These are phyloP conservation scores for Harpagoxenus sublaevis DNA, from an alignment of 2,888 invertebrate species.

Conservation along the genomic window DNA sequence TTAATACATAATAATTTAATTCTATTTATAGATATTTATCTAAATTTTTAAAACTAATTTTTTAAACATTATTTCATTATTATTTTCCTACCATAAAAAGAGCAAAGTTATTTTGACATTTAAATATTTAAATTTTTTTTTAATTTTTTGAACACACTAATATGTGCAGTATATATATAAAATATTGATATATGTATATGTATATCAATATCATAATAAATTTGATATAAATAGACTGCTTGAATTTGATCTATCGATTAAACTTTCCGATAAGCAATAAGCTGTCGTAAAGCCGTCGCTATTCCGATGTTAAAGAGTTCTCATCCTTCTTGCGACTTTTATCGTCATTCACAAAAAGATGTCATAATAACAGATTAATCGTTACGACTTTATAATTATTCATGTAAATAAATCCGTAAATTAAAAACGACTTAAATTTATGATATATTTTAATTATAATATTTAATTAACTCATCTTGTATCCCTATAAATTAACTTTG, in stretches of 20 bases:
- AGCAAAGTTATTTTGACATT: neutral
- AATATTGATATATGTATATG: neutral
- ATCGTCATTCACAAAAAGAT: neutral
- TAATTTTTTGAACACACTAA: no score
- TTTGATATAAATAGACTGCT: neutral
- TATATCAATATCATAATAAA: neutral
- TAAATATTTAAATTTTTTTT: neutral
- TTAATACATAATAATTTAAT: no score
- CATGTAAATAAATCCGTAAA: neutral
- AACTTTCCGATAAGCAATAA: neutral
- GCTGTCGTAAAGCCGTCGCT: neutral
- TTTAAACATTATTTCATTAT: neutral
- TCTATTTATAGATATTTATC: no score
- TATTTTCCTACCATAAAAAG: neutral
- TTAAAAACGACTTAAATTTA: neutral
- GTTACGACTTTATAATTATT: neutral
- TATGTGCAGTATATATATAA: neutral
- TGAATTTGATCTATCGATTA: neutral
- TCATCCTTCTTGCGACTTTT: neutral
- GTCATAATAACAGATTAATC: neutral
- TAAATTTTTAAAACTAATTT: no score
- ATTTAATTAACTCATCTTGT: slow-evolving; percentile 27
- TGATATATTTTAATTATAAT: slow-evolving; percentile 8
- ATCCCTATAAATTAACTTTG: neutral
- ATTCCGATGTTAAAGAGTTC: neutral